Evolutionary conservation across 2,797 vertebrate genomes (phyloP).

Genomic region (Lacerta viridis): DNA sequence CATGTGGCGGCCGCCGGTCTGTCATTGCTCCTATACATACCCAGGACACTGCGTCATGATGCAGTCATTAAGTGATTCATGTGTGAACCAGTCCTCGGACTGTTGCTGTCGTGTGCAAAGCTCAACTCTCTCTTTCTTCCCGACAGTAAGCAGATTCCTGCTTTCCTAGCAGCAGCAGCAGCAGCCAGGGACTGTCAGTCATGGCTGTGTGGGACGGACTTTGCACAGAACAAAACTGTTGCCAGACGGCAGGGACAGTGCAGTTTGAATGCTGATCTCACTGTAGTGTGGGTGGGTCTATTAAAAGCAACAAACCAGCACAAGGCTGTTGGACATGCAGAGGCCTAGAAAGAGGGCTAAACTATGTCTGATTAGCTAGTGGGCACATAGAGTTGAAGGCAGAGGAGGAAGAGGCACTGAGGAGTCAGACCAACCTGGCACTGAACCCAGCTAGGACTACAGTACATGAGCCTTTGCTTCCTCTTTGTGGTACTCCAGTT

Average conservation of each 20-base stretch:
- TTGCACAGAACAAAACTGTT: background rate
- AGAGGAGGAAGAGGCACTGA: background rate
- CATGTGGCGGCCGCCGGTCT: background rate
- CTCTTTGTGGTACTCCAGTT: background rate
- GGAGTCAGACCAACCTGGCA: background rate
- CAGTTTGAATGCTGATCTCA: background rate
- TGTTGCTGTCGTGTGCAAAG: background rate
- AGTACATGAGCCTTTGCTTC: background rate
- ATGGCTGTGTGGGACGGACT: background rate
- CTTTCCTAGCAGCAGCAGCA: background rate
- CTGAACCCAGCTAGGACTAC: background rate
- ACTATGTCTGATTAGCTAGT: background rate
- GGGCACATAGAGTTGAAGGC: background rate
- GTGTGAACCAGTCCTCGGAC: background rate
- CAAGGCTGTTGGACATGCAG: background rate
- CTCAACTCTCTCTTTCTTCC: background rate
- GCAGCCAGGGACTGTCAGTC: background rate
- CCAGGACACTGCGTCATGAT: background rate
- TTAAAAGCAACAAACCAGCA: background rate
- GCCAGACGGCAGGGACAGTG: background rate
- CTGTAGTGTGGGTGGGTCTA: background rate
- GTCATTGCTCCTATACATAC: background rate
- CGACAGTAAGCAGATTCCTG: background rate
- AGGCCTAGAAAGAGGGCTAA: background rate
- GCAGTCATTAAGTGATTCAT: too few species aligned